Evolutionary conservation across 1,140 invertebrate genomes (phyloP).

Genomic region (Drosophila obscura): DNA sequence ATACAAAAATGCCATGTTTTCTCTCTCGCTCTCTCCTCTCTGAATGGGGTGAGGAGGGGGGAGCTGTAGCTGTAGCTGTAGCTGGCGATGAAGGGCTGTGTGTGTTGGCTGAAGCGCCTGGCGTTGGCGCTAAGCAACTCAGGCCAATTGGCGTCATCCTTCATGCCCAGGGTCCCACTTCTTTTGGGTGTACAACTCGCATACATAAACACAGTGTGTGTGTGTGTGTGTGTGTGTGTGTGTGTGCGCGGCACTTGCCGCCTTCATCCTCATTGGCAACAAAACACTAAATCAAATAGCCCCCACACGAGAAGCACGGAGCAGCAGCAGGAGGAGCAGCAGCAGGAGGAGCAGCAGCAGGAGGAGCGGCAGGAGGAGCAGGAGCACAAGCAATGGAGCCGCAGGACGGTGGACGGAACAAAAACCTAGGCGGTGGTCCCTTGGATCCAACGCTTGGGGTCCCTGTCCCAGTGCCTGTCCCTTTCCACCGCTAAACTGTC

Average conservation of each 20-base stretch:
- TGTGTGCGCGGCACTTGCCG: conserved; percentile 54
- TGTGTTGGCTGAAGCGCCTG: conserved; percentile 45
- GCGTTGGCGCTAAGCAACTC: conserved; percentile 67
- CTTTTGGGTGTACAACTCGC: neutral
- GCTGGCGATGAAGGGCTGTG: conserved; percentile 19
- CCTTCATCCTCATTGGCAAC: conserved; percentile 42
- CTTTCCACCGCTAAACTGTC: conserved; percentile 50
- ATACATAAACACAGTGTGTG: no score
- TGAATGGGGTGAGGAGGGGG: conserved; percentile 23
- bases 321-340: neutral
- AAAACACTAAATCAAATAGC: conserved; percentile 67
- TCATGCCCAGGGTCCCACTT: conserved; percentile 53
- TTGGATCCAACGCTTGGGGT: conserved; percentile 23
- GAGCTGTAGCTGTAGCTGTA: conserved; percentile 24
- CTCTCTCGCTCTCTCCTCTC: conserved; percentile 12
- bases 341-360: conserved; percentile 4
- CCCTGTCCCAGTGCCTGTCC: no score
- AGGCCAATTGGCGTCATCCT: conserved; percentile 80
- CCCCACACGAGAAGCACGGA: conserved; percentile 35
- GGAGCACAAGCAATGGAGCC: neutral
- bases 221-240: conserved; percentile 18
- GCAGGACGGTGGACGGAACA: conserved; percentile 10
- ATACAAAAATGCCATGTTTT: conserved; percentile 48
- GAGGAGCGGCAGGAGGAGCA: neutral
- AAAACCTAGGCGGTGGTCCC: conserved; percentile 71